These are phyloP conservation scores for Neotoxoptera formosana DNA, from an alignment of 1,140 invertebrate genomes.

Conservation along the genomic window DNA sequence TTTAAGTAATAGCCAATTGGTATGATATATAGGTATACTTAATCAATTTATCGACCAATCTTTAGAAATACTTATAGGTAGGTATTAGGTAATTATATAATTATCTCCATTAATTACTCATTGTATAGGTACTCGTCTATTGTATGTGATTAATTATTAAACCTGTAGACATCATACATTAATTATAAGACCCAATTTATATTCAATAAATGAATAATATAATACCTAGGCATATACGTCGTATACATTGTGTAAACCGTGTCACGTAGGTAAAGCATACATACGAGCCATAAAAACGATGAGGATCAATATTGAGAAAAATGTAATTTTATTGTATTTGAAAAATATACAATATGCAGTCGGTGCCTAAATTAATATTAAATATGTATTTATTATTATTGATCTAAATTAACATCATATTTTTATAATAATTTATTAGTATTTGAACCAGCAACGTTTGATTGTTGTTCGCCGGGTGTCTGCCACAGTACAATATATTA, in stretches of 20 bases:
- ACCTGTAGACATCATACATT: neutral
- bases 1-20: neutral
- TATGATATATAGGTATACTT: neutral
- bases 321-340: neutral
- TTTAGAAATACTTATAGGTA: neutral
- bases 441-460: neutral
- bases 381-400: neutral
- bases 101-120: neutral
- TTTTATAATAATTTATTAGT: neutral
- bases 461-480: too few relatives aligned
- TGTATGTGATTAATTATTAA: neutral
- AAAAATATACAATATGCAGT: neutral
- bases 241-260: neutral
- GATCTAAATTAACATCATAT: neutral
- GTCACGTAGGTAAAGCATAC: neutral
- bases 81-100: neutral
- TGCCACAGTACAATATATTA: too few relatives aligned
- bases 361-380: neutral
- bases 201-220: slow-evolving; percentile 1
- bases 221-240: neutral
- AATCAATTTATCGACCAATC: neutral
- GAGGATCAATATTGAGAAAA: neutral
- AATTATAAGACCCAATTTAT: slow-evolving; percentile 1
- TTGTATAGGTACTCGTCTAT: neutral
- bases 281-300: neutral